These are phyloP conservation scores for Riptortus pedestris DNA, from an alignment of 1,140 invertebrate species.

Conservation along the genomic window DNA sequence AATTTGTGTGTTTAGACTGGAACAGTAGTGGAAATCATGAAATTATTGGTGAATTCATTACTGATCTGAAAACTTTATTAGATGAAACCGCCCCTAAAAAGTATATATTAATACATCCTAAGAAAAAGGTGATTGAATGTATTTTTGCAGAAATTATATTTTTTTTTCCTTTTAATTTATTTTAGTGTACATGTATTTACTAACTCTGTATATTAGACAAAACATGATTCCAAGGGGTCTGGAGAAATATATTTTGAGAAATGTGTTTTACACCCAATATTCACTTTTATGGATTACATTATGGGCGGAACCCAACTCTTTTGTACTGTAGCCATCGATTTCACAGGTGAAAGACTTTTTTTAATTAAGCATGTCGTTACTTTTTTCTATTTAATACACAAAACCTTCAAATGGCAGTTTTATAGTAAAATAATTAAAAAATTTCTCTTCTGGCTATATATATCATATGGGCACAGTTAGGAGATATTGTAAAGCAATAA, in stretches of 20 bases:
- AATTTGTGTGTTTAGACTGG: slow-evolving; percentile 38
- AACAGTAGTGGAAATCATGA: slow-evolving; percentile 39
- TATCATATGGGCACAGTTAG: too few species aligned
- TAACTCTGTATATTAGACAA: slow-evolving; percentile 32
- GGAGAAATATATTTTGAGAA: slow-evolving; percentile 35
- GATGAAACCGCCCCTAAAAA: slow-evolving; percentile 21
- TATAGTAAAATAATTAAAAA: too few species aligned
- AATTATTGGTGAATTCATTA: slow-evolving; percentile 39
- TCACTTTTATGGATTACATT: slow-evolving; percentile 50
- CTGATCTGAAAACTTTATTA: slow-evolving; percentile 28
- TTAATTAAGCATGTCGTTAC: too few species aligned
- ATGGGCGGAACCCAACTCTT: slow-evolving; percentile 45
- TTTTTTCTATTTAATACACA: too few species aligned
- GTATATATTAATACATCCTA: slow-evolving; percentile 28
- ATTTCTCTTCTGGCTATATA: too few species aligned
- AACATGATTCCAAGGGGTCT: slow-evolving; percentile 36
- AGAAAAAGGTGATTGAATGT: slow-evolving; percentile 5
- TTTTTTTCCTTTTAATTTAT: slow-evolving; percentile 19
- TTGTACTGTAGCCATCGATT: slow-evolving; percentile 51
- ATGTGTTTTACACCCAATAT: slow-evolving; percentile 36
- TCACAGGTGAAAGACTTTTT: slow-evolving; percentile 36
- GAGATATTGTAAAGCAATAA: too few species aligned
- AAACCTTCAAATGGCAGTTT: too few species aligned
- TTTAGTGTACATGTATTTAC: slow-evolving; percentile 32
- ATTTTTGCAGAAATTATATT: background rate